Percentiles rank a stretch among this genome's conserved stretches.
These are phyloP conservation scores for Heliangelus exortis DNA, from an alignment of 2,797 vertebrate genomes.

Conservation along the genomic window DNA sequence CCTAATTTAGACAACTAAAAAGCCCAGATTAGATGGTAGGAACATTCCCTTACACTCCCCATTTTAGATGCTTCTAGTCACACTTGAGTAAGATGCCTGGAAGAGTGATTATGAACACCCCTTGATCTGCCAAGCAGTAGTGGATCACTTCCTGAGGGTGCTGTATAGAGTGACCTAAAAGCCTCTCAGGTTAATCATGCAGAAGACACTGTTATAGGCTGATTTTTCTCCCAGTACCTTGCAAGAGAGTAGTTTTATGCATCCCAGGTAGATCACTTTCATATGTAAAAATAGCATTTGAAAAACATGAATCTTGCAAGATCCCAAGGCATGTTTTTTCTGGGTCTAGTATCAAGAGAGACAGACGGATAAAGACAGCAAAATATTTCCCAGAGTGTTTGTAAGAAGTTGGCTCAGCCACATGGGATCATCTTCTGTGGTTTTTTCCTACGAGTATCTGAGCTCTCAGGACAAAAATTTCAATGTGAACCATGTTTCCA, in stretches of 20 bases:
- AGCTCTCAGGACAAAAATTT: conserved; percentile 33
- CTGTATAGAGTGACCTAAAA: neutral
- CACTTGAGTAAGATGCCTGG: neutral
- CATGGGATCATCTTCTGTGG: neutral
- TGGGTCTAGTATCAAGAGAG: neutral
- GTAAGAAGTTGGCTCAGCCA: neutral
- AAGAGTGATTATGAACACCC: neutral
- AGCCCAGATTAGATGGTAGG: neutral
- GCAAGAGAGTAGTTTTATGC: neutral
- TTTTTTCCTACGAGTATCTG: conserved; percentile 13
- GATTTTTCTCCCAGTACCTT: neutral
- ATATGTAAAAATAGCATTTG: neutral
- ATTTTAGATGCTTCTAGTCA: neutral
- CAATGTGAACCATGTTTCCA: neutral
- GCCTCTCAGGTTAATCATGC: neutral
- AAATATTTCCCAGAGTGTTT: neutral
- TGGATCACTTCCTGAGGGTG: neutral
- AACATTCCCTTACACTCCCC: neutral
- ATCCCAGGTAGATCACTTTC: neutral
- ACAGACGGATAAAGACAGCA: neutral
- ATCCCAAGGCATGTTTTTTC: neutral
- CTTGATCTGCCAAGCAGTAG: neutral
- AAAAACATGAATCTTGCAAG: neutral
- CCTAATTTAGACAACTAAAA: conserved; percentile 3
- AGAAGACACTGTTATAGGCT: neutral